Conservation (phyloP, 2,113 vertebrate genomes). For the Neolamprologus longior region DNA sequence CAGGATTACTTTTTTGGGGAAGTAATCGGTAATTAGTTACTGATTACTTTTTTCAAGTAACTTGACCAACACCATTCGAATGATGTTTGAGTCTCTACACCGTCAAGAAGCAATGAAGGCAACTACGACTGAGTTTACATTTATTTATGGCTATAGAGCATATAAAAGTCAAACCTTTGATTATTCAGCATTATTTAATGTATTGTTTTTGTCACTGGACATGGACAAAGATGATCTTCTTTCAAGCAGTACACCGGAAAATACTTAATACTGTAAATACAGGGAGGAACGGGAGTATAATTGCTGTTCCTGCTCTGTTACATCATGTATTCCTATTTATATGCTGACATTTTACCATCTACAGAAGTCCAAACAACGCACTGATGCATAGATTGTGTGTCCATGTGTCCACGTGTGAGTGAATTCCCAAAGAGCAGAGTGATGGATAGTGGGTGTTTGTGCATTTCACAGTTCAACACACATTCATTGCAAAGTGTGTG, state of each 20-base stretch:
- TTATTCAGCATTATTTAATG: background rate
- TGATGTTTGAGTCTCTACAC: background rate
- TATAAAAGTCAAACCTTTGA: background rate
- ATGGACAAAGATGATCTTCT: background rate
- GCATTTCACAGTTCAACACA: background rate
- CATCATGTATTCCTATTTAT: slow-evolving; percentile 13
- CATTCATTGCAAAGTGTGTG: background rate
- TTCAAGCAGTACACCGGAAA: background rate
- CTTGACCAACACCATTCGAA: background rate
- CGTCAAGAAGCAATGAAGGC: background rate
- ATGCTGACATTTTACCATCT: slow-evolving; percentile 21
- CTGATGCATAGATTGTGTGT: background rate
- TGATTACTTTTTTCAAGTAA: too few species aligned
- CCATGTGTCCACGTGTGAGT: background rate
- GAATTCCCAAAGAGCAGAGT: background rate
- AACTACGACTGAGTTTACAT: background rate
- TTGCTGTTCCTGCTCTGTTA: background rate
- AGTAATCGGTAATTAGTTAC: too few species aligned
- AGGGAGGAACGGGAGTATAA: background rate
- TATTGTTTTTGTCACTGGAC: background rate
- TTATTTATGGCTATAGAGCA: background rate
- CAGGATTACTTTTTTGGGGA: accelerated
- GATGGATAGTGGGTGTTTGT: background rate
- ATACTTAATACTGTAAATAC: background rate
- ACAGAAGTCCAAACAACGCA: background rate